A percentile compares a stretch with the other conserved stretches of the same genome.
These are phyloP conservation scores for Xiphophorus maculatus DNA, from an alignment of 2,113 vertebrate species.

Conservation along the genomic window DNA sequence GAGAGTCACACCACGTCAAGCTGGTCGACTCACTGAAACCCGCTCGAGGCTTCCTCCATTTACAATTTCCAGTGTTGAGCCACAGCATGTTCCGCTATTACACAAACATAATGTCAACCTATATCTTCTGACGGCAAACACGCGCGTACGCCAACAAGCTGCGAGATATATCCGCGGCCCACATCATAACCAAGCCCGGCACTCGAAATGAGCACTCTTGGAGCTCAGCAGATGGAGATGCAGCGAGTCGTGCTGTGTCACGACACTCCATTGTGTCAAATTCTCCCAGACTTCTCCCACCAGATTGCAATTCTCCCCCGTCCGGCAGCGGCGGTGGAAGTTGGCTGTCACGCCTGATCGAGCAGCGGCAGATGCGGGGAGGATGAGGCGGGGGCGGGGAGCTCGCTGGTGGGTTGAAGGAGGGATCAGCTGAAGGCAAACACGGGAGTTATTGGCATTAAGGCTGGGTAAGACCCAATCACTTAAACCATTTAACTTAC, in stretches of 20 bases:
- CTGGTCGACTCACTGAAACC: slow-evolving; percentile 41
- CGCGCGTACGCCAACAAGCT: slow-evolving; percentile 37
- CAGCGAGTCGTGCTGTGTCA: slow-evolving; percentile 51
- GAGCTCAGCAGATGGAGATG: slow-evolving; percentile 57
- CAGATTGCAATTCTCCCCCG: slow-evolving; percentile 20
- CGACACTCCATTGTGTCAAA: slow-evolving; percentile 35
- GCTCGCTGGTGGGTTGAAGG: slow-evolving; percentile 25
- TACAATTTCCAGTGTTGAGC: slow-evolving; percentile 19
- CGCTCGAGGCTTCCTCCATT: slow-evolving; percentile 30
- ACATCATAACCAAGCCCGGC: slow-evolving; percentile 13
- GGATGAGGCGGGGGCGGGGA: slow-evolving; percentile 19
- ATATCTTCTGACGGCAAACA: slow-evolving; percentile 1
- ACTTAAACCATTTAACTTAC: slow-evolving; percentile 71
- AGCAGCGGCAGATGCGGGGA: slow-evolving; percentile 51
- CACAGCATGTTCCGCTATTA: slow-evolving; percentile 8
- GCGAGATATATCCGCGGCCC: slow-evolving; percentile 23
- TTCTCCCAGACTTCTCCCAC: slow-evolving; percentile 22
- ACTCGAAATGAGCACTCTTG: slow-evolving; percentile 35
- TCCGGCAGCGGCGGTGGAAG: slow-evolving; percentile 42
- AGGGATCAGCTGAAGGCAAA: slow-evolving; percentile 59
- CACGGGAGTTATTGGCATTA: slow-evolving; percentile 68
- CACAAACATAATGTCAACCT: slow-evolving; percentile 23
- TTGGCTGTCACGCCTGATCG: slow-evolving; percentile 35
- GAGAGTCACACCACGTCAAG: neutral
- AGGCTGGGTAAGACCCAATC: slow-evolving; percentile 69